Base-by-base conservation (phyloP, 2,797 vertebrate genomes). In the Yasuhikotakia modesta region DNA sequence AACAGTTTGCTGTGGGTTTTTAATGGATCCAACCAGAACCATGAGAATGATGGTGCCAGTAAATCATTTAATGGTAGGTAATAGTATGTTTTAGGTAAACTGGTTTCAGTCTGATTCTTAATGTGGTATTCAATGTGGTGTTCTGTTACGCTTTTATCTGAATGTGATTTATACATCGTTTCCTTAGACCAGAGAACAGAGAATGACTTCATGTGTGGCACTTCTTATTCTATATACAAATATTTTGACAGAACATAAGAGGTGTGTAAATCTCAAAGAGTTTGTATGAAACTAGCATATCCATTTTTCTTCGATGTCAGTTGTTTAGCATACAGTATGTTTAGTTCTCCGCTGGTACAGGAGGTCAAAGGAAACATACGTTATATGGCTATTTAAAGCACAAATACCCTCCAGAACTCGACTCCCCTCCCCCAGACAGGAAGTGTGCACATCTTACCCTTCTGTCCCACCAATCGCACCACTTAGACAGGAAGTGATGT, bases 401-500 rank as follows among this genome's bases (percentile, higher is more conserved):
- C 35, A 13, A 63, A 16, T 60, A 35, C 60, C 60, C 27, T 53
- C 48, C 46, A 50, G 16, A 50, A 14, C 35, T 35, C 57, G 45
- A 60, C 53, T 60, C 50, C n/a, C 53, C 45, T 30, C 58, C 69
- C 39, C 78, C 64, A n/a, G 50, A 73, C 67, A 76, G 79, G 81
- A 83, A 81, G 52, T 70, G 46, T 16, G 52, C 64, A 46, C 58
- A 81, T 83, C 63, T 73, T 8, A 63, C 30, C 14, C 1, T n/a
- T 22, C 55, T 32, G 61, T 80, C 80, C 66, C 43, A 76, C 50
- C 45, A 80, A 81, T 79, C 71, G 30, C 30, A 66, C 19, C 60
- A 52, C 39, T 35, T 55, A 64, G 27, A 75, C 19, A 57, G 81
- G 73, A 77, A 67, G 78, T 45, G 64, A 73, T 63, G 55, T 70